Percentiles rank a stretch among this genome's conserved stretches.
These are phyloP conservation scores for Lycodopsis pacificus DNA, from an alignment of 2,797 vertebrate genomes.

Conservation along the genomic window DNA sequence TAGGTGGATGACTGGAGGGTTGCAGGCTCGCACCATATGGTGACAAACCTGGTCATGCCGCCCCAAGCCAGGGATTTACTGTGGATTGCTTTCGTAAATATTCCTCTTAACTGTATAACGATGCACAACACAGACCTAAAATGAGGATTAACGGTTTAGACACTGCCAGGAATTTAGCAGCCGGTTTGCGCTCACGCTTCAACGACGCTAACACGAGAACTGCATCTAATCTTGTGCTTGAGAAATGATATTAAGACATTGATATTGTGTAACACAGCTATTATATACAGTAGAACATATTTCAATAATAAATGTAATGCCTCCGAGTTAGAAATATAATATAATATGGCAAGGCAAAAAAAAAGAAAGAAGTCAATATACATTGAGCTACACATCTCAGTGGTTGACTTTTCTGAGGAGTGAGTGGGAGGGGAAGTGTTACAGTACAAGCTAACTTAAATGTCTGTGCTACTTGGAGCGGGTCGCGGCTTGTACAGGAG, in stretches of 20 bases:
- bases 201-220: background rate
- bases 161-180: conserved; percentile 47
- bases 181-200: conserved; percentile 13
- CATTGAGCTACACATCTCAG: conserved; percentile 30
- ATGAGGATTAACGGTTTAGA: conserved; percentile 63
- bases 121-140: conserved; percentile 61
- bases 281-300: background rate
- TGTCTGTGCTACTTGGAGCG: conserved; percentile 54
- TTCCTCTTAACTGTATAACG: conserved; percentile 73
- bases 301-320: conserved; percentile 8
- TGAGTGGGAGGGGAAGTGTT: conserved; percentile 65
- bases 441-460: conserved; percentile 60
- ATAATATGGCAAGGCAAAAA: conserved; percentile 33
- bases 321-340: conserved; percentile 37
- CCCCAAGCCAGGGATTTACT: conserved; percentile 78
- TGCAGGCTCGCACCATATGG: conserved; percentile 76
- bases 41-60: conserved; percentile 74
- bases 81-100: conserved; percentile 79
- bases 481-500: conserved; percentile 39
- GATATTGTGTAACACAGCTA: background rate
- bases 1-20: conserved; percentile 73
- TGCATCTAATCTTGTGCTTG: conserved; percentile 6
- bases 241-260: conserved; percentile 1
- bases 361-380: conserved; percentile 38
- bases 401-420: conserved; percentile 55